These are phyloP conservation scores for Solea solea DNA, from an alignment of 2,113 vertebrate species.

Conservation along the genomic window DNA sequence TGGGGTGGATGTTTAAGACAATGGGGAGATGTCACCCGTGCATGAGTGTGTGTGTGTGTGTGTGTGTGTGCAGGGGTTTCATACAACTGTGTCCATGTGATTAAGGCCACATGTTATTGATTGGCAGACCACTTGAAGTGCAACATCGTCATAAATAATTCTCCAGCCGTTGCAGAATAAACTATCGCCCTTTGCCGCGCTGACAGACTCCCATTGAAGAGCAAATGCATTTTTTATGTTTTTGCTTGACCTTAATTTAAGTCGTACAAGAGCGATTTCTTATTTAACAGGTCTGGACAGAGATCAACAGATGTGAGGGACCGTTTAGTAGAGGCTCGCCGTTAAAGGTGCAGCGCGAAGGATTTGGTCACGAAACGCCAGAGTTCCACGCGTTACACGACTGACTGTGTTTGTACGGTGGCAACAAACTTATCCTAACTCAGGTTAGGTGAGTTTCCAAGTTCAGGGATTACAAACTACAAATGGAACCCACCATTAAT, in stretches of 20 bases:
- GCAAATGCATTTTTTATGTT: slow-evolving; percentile 77
- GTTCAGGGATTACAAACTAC: too few species aligned
- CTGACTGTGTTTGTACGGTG: too few species aligned
- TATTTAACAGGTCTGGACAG: slow-evolving; percentile 66
- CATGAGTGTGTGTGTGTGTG: not conserved
- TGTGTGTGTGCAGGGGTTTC: slow-evolving; percentile 27
- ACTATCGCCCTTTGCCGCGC: slow-evolving; percentile 51
- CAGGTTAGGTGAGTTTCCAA: too few species aligned
- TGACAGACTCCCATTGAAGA: slow-evolving; percentile 49
- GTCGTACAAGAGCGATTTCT: slow-evolving; percentile 68
- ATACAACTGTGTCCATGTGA: slow-evolving; percentile 64
- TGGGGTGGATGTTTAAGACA: slow-evolving; percentile 31
- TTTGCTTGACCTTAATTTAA: slow-evolving; percentile 79
- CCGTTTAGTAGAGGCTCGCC: slow-evolving; percentile 13
- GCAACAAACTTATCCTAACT: too few species aligned
- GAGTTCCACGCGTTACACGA: too few species aligned
- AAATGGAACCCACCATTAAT: too few species aligned
- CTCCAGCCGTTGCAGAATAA: slow-evolving; percentile 55
- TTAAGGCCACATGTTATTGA: slow-evolving; percentile 76
- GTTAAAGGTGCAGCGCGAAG: too few species aligned
- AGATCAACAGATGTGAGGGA: slow-evolving; percentile 70
- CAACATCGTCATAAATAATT: slow-evolving; percentile 78
- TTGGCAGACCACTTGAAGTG: slow-evolving; percentile 63
- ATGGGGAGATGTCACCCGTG: slow-evolving; percentile 40
- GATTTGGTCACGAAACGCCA: too few species aligned